Base-by-base conservation (phyloP, 2,113 vertebrate genomes). In the Garra rufa region DNA sequence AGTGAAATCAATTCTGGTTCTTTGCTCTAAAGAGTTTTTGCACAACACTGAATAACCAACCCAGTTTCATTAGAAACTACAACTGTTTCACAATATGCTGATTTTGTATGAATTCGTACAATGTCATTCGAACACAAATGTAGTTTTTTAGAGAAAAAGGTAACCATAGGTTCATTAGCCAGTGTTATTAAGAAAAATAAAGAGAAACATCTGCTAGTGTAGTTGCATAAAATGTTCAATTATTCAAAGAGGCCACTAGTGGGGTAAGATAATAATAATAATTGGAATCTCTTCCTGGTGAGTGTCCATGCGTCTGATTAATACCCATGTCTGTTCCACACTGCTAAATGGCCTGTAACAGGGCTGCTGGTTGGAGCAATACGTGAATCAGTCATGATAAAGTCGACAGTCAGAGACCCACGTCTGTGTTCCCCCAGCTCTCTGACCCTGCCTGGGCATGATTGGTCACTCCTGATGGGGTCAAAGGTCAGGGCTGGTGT, bases 381-480 rank as follows among this genome's bases (percentile, higher is more conserved):
- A n/a, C 1, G 55, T 43, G 43, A 83, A 85, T 88, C 70, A 83
- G 79, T 88, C 86, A 88, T 75, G 86, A 88, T 88, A 83, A 87
- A 59, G 41, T 17, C 26, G 83, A 88, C 83, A 87, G 63, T 57
- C 59, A 55, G 34, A 59, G 52, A 80, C 11, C 30, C 43, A 61
- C 28, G 59, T 76, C 34, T 84, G 76, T 48, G 63, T 71, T 69
- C 79, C 55, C 65, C 81, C 28, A 8, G 50, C 76, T 85, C 82
- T 87, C 86, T 75, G 80, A 50, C 44, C 76, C 74, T 83, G 79
- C 74, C 83, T 83, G 44, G 21, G n/a, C 67, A 24, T 83, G 78
- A 88, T 81, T 85, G 85, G 83, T 87, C 85, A 85, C 75, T 83
- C 48, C 24, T 79, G 81, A 85, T 71, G 46, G 80, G 85, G 69